Percentiles rank a stretch among this genome's conserved stretches.
Conservation (phyloP, 2,888 invertebrate genomes). For the Chrysina gloriosa region DNA sequence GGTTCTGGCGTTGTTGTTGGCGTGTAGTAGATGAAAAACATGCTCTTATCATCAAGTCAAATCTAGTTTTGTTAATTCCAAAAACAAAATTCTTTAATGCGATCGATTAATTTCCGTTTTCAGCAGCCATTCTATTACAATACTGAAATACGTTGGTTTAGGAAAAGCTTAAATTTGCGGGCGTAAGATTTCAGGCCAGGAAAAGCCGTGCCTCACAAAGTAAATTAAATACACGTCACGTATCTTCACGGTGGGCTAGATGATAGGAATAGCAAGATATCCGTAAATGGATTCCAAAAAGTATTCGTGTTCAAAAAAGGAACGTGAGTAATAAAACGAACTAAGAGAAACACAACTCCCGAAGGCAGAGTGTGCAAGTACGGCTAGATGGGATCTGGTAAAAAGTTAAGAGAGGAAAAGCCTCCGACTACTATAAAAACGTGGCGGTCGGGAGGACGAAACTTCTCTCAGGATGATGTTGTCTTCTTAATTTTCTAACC, state of each 20-base stretch:
- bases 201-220: conserved; percentile 1
- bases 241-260: conserved; percentile 6
- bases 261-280: neutral
- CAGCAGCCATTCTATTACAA: no score
- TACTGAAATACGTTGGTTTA: no score
- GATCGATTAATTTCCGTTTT: no score
- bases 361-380: neutral
- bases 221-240: conserved; percentile 30
- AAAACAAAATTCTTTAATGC: no score
- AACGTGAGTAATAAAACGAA: conserved; percentile 36
- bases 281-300: conserved; percentile 33
- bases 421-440: conserved; percentile 10
- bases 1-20: no score
- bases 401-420: neutral
- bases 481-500: conserved; percentile 24
- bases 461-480: conserved; percentile 2
- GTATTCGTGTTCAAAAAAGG: conserved; percentile 25
- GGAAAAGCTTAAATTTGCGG: neutral
- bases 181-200: conserved; percentile 27
- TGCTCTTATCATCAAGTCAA: no score
- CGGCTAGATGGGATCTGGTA: no score
- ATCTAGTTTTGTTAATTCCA: no score
- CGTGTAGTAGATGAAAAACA: no score
- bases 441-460: neutral
- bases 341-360: conserved; percentile 27